phyloP scores from a whole-genome alignment of 2,888 invertebrate species.

The Dicycla oo region DNA sequence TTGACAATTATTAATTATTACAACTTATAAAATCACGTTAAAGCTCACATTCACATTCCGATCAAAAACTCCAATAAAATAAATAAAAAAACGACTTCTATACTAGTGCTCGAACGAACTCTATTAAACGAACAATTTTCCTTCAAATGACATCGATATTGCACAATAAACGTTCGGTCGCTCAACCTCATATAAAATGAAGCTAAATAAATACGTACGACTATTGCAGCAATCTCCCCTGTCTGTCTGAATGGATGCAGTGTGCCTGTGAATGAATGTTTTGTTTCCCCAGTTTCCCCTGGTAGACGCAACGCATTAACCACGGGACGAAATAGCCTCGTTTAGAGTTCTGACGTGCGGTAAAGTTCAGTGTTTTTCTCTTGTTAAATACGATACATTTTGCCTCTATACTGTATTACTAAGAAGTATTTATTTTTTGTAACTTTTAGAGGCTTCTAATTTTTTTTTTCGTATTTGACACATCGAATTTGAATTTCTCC shows the following conservation, averaged over 20 bases:
- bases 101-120: constrained; percentile 39
- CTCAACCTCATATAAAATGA: constrained; percentile 16
- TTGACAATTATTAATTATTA: too few relatives aligned
- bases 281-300: constrained; percentile 36
- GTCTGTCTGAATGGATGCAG: constrained; percentile 22
- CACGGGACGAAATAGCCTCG: constrained; percentile 15
- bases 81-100: constrained; percentile 40
- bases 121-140: constrained; percentile 52
- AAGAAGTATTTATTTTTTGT: not conserved
- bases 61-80: constrained; percentile 24
- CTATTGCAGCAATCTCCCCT: constrained; percentile 27
- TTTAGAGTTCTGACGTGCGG: constrained; percentile 15
- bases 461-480: not conserved
- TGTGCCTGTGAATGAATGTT: constrained; percentile 34
- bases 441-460: not conserved
- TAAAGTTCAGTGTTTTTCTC: constrained; percentile 22
- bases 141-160: constrained; percentile 58
- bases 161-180: constrained; percentile 50
- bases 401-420: not conserved
- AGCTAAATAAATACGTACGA: constrained; percentile 48
- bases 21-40: not conserved
- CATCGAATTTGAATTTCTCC: not conserved
- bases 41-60: constrained; percentile 1
- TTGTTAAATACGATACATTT: constrained; percentile 20
- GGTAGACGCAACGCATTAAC: constrained; percentile 12